Evolutionary conservation across 35 echinoderm and acorn worm genomes (phyloP).

Genomic region (Heliocidaris erythrogramma): DNA sequence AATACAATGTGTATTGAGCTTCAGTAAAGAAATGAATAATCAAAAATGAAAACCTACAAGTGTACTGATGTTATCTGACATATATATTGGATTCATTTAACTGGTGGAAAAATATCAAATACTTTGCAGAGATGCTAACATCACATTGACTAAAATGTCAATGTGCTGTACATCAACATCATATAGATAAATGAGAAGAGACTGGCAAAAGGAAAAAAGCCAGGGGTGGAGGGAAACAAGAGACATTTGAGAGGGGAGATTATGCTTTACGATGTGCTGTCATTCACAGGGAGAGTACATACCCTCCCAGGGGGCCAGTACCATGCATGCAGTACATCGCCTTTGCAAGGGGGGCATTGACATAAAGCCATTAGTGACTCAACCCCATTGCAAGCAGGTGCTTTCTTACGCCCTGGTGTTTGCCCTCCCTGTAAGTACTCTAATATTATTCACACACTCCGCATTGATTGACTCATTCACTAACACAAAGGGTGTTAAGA

Average conservation of each 20-base stretch:
- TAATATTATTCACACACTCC: constrained; percentile 2
- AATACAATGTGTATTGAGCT: no score
- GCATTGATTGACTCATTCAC: background rate
- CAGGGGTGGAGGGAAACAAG: background rate
- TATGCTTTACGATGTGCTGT: background rate
- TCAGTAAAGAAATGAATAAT: no score
- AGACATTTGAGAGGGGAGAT: background rate
- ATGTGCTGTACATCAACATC: no score
- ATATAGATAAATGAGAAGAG: no score
- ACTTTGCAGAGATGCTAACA: no score
- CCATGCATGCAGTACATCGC: background rate
- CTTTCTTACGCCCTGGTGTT: background rate
- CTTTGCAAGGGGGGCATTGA: background rate
- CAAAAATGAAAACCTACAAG: no score
- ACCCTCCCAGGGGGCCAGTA: background rate
- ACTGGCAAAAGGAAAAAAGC: background rate
- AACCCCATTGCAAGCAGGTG: background rate
- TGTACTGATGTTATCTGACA: no score
- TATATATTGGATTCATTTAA: no score
- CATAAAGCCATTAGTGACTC: constrained; percentile 10
- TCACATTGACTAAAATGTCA: no score
- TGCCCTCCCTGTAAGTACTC: background rate
- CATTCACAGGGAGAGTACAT: background rate
- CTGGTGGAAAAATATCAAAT: no score
- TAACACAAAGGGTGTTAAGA: background rate